Percentiles rank a stretch among this genome's conserved stretches.
Conservation (phyloP, 2,888 invertebrate species). For the Eristalis pertinax region DNA sequence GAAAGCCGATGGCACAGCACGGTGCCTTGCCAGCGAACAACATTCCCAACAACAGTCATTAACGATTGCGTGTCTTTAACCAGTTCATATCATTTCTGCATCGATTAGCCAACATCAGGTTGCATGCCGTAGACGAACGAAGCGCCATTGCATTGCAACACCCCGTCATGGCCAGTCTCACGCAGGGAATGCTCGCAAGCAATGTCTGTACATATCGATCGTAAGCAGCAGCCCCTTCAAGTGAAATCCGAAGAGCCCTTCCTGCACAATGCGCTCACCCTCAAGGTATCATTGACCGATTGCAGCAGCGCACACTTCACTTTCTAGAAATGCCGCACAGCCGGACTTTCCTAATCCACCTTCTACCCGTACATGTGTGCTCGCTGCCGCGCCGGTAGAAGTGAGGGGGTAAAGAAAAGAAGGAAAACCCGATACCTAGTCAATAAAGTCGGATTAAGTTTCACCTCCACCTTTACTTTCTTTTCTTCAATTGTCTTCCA, state of each 20-base stretch:
- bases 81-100: slow-evolving; percentile 12
- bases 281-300: slow-evolving; percentile 19
- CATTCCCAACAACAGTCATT: slow-evolving; percentile 1
- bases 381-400: not conserved
- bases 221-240: not conserved
- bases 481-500: slow-evolving; percentile 40
- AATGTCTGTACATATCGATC: not conserved
- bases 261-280: not conserved
- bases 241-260: not conserved
- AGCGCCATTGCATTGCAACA: not conserved
- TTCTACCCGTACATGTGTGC: not conserved
- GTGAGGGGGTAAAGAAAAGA: slow-evolving; percentile 9
- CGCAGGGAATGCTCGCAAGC: not conserved
- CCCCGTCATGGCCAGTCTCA: not conserved
- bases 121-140: not conserved
- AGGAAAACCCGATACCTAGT: slow-evolving; percentile 36
- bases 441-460: slow-evolving; percentile 43
- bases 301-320: slow-evolving; percentile 2
- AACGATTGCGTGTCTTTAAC: not conserved
- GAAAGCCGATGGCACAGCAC: not conserved
- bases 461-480: slow-evolving; percentile 51
- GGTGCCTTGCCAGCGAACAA: not conserved
- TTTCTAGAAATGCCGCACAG: slow-evolving; percentile 5
- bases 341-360: slow-evolving; percentile 27
- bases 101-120: slow-evolving; percentile 4